These are phyloP conservation scores for Rhabdomys dilectus DNA, from an alignment of 2,113 vertebrate species.

Conservation along the genomic window DNA sequence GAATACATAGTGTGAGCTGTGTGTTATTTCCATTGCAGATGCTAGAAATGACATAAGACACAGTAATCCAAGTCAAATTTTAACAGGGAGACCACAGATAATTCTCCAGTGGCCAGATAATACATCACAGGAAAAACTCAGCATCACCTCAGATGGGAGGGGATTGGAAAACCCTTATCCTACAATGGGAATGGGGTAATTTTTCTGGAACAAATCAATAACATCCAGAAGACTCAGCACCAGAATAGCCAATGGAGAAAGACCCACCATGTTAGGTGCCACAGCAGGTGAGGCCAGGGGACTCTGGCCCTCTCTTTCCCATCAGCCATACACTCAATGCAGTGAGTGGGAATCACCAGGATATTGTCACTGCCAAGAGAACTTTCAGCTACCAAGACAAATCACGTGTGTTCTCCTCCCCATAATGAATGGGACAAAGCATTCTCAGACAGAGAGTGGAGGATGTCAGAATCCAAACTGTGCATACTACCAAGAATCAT, in stretches of 20 bases:
- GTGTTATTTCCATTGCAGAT: not conserved
- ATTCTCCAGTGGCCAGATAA: not conserved
- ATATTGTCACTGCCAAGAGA: not conserved
- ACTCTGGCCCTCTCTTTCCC: not conserved
- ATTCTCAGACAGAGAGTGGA: not conserved
- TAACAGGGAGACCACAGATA: not conserved
- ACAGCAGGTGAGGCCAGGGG: not conserved
- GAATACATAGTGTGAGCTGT: not conserved
- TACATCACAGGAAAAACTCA: not conserved
- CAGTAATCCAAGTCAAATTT: not conserved
- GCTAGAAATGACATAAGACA: not conserved
- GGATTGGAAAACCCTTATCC: not conserved
- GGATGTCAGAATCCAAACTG: not conserved
- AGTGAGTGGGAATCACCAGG: not conserved
- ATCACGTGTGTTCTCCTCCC: not conserved
- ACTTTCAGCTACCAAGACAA: not conserved
- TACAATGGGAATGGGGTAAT: not conserved
- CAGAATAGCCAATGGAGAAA: not conserved
- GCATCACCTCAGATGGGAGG: not conserved
- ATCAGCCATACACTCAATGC: not conserved
- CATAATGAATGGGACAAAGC: not conserved
- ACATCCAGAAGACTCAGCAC: not conserved
- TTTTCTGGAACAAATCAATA: not conserved
- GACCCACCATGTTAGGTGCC: not conserved
- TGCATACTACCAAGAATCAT: not conserved